phyloP scores from a whole-genome alignment of 1,140 invertebrate genomes.

The Metopolophium dirhodum region DNA sequence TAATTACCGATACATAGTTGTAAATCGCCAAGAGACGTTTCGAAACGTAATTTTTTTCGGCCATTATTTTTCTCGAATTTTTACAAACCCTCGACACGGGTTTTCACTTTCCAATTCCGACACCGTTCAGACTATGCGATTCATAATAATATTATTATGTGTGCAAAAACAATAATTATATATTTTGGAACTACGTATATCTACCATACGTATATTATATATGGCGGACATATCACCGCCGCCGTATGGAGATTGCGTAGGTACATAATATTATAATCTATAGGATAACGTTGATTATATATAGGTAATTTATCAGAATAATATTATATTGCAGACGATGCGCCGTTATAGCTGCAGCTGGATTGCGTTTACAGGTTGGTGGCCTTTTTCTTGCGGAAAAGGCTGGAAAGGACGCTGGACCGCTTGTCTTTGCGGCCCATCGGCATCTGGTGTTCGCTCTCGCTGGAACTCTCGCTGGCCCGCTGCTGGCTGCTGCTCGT shows the following conservation, averaged over 20 bases:
- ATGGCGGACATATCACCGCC: background rate
- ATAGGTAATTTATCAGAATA: too few species aligned
- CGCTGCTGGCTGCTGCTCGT: slow-evolving; percentile 56
- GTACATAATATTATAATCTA: background rate
- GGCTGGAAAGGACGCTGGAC: slow-evolving; percentile 60
- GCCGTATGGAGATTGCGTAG: background rate
- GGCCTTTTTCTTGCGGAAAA: slow-evolving; percentile 61
- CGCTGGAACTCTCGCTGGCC: slow-evolving; percentile 62
- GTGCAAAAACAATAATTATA: background rate
- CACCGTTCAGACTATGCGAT: background rate
- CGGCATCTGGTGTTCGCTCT: slow-evolving; percentile 60
- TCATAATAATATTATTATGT: background rate
- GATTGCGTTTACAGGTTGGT: slow-evolving; percentile 58
- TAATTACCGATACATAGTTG: background rate
- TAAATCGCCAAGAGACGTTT: background rate
- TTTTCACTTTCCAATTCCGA: background rate
- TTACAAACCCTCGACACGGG: background rate
- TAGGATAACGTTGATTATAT: background rate
- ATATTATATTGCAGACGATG: background rate
- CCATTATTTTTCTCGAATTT: background rate
- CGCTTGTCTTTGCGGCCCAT: slow-evolving; percentile 60
- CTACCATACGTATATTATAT: background rate
- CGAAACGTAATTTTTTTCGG: background rate
- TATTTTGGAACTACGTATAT: background rate
- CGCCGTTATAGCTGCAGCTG: too few species aligned